phyloP scores from a whole-genome alignment of 2,888 invertebrate genomes.

The Galerucella nymphaeae region DNA sequence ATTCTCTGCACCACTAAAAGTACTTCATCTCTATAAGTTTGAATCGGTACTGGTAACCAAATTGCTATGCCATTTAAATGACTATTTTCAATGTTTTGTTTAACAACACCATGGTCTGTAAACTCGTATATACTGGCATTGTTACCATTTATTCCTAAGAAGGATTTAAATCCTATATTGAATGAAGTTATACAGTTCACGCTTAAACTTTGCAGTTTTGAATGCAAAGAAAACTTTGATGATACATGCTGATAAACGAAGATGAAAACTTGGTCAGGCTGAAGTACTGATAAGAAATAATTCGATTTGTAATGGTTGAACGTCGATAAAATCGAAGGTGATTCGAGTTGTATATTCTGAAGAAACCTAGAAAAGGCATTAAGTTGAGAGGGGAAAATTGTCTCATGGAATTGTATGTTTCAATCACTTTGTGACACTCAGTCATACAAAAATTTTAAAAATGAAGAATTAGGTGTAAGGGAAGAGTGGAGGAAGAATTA shows the following conservation, averaged over 20 bases:
- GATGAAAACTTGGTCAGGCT: conserved; percentile 51
- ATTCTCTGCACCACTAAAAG: conserved; percentile 63
- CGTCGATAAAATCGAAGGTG: conserved; percentile 53
- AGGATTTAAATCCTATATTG: conserved; percentile 59
- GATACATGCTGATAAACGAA: conserved; percentile 53
- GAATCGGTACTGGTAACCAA: conserved; percentile 61
- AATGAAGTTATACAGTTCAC: conserved; percentile 58
- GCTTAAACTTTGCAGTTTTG: conserved; percentile 53
- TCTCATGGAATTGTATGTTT: too few relatives aligned
- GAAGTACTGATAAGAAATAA: conserved; percentile 58
- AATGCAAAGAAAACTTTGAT: conserved; percentile 51
- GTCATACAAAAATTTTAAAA: too few relatives aligned
- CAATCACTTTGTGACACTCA: too few relatives aligned
- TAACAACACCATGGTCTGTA: conserved; percentile 49
- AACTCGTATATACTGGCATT: conserved; percentile 59
- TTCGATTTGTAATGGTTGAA: conserved; percentile 50
- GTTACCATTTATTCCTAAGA: conserved; percentile 60
- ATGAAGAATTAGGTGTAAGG: too few relatives aligned
- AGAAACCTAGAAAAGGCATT: conserved; percentile 41
- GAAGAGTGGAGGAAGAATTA: too few relatives aligned
- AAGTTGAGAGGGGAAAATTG: too few relatives aligned
- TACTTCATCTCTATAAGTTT: conserved; percentile 65
- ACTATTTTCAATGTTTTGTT: conserved; percentile 51
- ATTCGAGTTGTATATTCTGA: conserved; percentile 54
- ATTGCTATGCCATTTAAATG: conserved; percentile 56